These are phyloP conservation scores for Campylorhamphus procurvoides DNA, from an alignment of 2,113 vertebrate species.

Conservation along the genomic window DNA sequence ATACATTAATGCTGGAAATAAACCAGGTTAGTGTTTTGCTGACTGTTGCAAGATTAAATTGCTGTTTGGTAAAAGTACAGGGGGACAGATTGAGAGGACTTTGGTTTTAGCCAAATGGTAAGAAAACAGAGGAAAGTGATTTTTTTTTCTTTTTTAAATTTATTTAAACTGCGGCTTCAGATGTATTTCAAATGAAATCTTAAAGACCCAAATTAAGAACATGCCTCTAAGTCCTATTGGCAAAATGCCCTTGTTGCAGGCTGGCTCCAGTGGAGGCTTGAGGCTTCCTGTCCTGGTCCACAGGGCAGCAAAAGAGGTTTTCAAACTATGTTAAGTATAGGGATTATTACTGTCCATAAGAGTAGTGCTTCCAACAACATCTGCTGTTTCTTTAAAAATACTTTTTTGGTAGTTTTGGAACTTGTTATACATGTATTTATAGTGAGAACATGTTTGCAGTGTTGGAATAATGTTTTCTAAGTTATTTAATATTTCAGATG, in stretches of 20 bases:
- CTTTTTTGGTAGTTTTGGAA: neutral
- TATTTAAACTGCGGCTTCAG: conserved; percentile 22
- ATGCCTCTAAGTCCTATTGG: conserved; percentile 24
- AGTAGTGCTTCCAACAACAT: neutral
- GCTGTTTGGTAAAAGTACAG: neutral
- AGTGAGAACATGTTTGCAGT: neutral
- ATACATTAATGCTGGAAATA: neutral
- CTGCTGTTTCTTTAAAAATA: neutral
- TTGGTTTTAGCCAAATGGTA: neutral
- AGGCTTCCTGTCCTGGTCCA: conserved; percentile 3
- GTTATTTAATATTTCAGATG: neutral
- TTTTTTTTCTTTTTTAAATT: neutral
- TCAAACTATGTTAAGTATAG: neutral
- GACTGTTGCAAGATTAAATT: neutral
- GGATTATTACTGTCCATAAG: neutral
- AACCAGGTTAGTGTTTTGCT: neutral
- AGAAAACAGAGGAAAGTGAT: neutral
- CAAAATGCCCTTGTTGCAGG: neutral
- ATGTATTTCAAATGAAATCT: conserved; percentile 54
- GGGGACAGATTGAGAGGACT: neutral
- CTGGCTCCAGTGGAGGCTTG: neutral
- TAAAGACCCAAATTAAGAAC: conserved; percentile 29
- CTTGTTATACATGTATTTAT: neutral
- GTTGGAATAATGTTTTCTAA: neutral
- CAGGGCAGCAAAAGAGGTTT: neutral